phyloP scores from a whole-genome alignment of 2,888 invertebrate species.

The Drosophila setosimentum region DNA sequence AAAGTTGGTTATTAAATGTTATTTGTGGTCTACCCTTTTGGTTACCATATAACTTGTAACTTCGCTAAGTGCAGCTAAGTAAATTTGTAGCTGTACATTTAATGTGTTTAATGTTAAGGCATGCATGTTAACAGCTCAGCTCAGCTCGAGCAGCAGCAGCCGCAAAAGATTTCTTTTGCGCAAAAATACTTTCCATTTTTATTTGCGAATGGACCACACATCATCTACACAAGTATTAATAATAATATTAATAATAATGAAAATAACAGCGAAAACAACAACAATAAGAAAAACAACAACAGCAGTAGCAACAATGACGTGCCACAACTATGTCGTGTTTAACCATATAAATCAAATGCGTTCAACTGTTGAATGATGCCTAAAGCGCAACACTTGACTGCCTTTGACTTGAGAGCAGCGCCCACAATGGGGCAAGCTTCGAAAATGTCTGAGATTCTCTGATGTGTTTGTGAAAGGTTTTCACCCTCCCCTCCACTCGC shows the following conservation, averaged over 20 bases:
- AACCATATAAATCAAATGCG: conserved; percentile 79
- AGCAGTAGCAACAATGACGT: conserved; percentile 34
- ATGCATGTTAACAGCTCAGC: conserved; percentile 73
- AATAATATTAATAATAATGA: conserved; percentile 46
- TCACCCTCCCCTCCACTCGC: not conserved
- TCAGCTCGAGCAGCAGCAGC: conserved; percentile 10
- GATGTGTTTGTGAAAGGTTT: conserved; percentile 12
- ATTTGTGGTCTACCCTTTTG: not conserved
- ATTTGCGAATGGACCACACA: conserved; percentile 63
- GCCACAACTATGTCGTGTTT: conserved; percentile 71
- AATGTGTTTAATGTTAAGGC: conserved; percentile 72
- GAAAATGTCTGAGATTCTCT: conserved; percentile 21
- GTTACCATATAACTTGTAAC: not conserved
- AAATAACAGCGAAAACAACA: conserved; percentile 34
- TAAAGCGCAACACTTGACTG: conserved; percentile 79
- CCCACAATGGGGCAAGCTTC: conserved; percentile 14
- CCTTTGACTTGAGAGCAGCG: conserved; percentile 33
- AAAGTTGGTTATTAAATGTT: not conserved
- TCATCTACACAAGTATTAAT: conserved; percentile 37
- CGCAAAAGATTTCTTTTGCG: conserved; percentile 74
- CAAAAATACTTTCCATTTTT: conserved; percentile 77
- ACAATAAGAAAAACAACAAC: not conserved
- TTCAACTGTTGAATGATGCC: conserved; percentile 80
- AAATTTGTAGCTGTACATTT: conserved; percentile 56
- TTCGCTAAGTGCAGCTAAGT: conserved; percentile 9